phyloP scores from a whole-genome alignment of 2,888 invertebrate species.

The Lithodes maja region DNA sequence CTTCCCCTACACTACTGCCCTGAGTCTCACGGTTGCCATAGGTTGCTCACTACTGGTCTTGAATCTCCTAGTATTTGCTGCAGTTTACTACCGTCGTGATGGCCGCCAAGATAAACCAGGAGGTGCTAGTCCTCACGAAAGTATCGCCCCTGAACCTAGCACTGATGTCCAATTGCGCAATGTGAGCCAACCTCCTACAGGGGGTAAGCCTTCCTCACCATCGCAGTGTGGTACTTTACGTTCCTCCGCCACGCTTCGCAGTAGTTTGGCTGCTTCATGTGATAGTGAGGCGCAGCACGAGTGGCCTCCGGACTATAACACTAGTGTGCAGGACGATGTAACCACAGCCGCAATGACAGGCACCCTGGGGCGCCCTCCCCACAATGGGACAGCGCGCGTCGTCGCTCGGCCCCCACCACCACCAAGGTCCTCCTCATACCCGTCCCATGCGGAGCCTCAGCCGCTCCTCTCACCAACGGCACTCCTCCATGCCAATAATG shows the following conservation, averaged over 20 bases:
- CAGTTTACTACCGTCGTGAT: conserved; percentile 80
- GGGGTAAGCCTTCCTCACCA: conserved; percentile 53
- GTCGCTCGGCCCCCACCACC: conserved; percentile 38
- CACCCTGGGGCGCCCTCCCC: conserved; percentile 20
- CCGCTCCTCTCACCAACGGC: conserved; percentile 43
- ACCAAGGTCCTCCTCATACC: conserved; percentile 45
- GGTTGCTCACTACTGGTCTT: conserved; percentile 93
- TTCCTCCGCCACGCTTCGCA: conserved; percentile 63
- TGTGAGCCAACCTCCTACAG: conserved; percentile 1
- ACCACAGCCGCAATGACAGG: neutral
- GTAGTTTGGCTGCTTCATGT: conserved; percentile 54
- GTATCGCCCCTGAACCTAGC: conserved; percentile 7
- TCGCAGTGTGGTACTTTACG: conserved; percentile 67
- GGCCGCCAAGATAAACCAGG: conserved; percentile 5
- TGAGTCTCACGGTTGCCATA: conserved; percentile 95
- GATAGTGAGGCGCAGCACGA: conserved; percentile 63
- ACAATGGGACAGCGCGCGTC: conserved; percentile 47
- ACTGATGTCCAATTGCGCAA: conserved; percentile 39
- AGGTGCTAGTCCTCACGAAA: neutral
- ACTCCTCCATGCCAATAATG: conserved; percentile 38
- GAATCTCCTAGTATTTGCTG: conserved; percentile 94
- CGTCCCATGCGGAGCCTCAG: conserved; percentile 46
- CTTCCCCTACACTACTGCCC: conserved; percentile 84
- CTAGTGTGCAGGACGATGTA: conserved; percentile 35
- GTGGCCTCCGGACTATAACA: conserved; percentile 69